phyloP scores from a whole-genome alignment of 2,888 invertebrate species.

The Xanthorhoe spadicearia region DNA sequence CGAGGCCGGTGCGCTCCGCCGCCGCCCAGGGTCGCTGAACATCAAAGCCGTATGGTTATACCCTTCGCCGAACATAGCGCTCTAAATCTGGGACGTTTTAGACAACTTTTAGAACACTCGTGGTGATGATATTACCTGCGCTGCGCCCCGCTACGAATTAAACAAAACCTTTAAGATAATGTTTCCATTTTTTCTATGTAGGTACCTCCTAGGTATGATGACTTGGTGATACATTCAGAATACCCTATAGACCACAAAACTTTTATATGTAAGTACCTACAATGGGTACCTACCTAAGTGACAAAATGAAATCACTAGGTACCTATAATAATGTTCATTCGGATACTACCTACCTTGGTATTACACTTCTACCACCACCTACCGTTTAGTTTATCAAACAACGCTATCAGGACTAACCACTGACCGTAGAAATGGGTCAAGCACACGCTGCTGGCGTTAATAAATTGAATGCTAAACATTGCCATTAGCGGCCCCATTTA shows the following conservation, averaged over 20 bases:
- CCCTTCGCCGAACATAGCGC: conserved; percentile 67
- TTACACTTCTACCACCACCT: not conserved
- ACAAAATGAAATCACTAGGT: too few relatives aligned
- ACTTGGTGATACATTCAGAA: too few relatives aligned
- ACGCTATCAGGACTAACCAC: conserved; percentile 25
- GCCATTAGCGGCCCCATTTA: conserved; percentile 53
- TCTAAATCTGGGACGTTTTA: conserved; percentile 51
- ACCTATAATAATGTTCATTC: too few relatives aligned
- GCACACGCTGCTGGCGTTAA: conserved; percentile 42
- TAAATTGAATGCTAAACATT: conserved; percentile 53
- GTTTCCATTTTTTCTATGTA: too few relatives aligned
- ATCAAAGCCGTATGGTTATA: conserved; percentile 77
- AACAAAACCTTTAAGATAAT: too few relatives aligned
- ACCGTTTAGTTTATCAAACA: conserved; percentile 17
- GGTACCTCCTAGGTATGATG: too few relatives aligned
- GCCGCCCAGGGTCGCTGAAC: conserved; percentile 74
- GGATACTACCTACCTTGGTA: not conserved
- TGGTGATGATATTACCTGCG: conserved; percentile 5
- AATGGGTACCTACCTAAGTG: too few relatives aligned
- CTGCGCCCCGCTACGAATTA: too few relatives aligned
- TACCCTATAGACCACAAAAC: too few relatives aligned
- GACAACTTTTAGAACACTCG: conserved; percentile 30
- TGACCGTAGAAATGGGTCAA: conserved; percentile 42
- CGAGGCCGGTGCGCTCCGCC: conserved; percentile 58
- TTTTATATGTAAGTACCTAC: too few relatives aligned